Conservation (phyloP, 2,888 invertebrate species). For the Rotaria sp. region DNA sequence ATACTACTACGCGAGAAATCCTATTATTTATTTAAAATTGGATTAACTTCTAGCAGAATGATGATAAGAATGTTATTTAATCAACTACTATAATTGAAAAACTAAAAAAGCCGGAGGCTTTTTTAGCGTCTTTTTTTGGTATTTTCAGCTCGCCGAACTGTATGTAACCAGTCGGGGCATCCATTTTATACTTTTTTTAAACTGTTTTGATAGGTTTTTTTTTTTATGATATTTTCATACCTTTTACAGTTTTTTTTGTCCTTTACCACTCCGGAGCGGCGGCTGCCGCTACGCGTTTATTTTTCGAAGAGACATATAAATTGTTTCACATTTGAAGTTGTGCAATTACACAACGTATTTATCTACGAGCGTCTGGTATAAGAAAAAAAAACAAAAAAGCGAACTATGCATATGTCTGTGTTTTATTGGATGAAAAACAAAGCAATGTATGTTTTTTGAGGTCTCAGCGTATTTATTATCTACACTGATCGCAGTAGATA, state of each 20-base stretch:
- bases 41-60: too few species aligned
- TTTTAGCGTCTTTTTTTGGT: not conserved
- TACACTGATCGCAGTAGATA: too few species aligned
- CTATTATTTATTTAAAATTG: too few species aligned
- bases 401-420: too few species aligned
- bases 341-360: not conserved
- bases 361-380: too few species aligned
- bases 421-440: not conserved
- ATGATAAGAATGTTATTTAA: too few species aligned
- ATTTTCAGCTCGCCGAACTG: not conserved
- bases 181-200: not conserved
- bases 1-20: too few species aligned
- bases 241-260: not conserved
- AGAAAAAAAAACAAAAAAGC: too few species aligned
- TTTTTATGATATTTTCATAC: not conserved
- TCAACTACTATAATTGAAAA: not conserved
- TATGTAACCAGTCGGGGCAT: not conserved
- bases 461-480: too few species aligned
- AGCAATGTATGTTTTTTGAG: not conserved
- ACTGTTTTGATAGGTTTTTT: not conserved
- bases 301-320: not conserved
- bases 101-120: not conserved
- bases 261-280: not conserved
- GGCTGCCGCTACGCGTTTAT: not conserved
- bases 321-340: not conserved